Conservation (phyloP, 1,140 invertebrate species). For the Papilio polyxenes region DNA sequence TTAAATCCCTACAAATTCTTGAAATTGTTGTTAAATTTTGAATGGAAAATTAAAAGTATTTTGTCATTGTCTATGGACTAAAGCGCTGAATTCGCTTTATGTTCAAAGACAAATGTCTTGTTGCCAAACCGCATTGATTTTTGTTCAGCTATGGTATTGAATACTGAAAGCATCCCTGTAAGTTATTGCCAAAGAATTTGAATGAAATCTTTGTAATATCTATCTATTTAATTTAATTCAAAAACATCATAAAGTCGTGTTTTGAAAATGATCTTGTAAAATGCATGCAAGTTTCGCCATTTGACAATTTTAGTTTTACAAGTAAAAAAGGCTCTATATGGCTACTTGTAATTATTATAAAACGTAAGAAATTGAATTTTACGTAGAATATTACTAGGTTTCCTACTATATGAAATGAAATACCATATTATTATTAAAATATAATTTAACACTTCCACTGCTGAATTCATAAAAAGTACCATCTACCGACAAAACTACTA, state of each 20-base stretch:
- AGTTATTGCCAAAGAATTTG: background rate
- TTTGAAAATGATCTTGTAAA: background rate
- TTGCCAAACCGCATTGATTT: conserved; percentile 59
- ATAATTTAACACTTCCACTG: too few species aligned
- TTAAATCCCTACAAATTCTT: background rate
- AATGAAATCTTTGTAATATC: background rate
- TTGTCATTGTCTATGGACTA: conserved; percentile 29
- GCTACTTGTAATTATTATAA: too few species aligned
- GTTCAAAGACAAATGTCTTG: conserved; percentile 31
- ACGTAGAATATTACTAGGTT: too few species aligned
- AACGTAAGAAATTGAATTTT: too few species aligned
- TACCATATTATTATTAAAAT: too few species aligned
- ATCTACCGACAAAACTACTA: background rate
- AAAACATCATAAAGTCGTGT: background rate
- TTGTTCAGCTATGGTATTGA: conserved; percentile 45
- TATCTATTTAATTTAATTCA: background rate
- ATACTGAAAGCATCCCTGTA: conserved; percentile 9
- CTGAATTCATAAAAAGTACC: background rate
- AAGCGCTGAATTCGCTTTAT: conserved; percentile 43
- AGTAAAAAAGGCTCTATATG: too few species aligned
- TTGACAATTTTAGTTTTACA: too few species aligned
- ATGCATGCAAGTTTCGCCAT: background rate
- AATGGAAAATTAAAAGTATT: conserved; percentile 9
- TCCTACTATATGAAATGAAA: too few species aligned
- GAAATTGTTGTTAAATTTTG: background rate